Percentiles rank a stretch among this genome's conserved stretches.
These are phyloP conservation scores for Tiphia femorata DNA, from an alignment of 2,888 invertebrate species.

Conservation along the genomic window DNA sequence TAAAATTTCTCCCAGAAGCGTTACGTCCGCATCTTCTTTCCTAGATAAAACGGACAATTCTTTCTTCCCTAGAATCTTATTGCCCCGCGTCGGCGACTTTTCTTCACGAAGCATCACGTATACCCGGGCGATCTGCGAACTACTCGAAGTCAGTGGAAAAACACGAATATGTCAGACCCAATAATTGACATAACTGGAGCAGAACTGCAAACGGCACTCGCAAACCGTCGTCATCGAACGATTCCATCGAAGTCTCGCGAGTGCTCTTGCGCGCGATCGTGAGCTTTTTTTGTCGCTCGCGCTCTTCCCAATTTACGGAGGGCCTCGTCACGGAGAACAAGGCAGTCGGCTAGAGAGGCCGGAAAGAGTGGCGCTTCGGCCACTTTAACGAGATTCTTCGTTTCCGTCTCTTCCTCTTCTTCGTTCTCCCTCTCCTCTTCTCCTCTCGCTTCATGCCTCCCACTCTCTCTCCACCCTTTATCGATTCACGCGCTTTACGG, in stretches of 20 bases:
- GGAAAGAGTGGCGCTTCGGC: slow-evolving; percentile 1
- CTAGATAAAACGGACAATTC: too few species aligned
- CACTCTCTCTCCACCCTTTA: neutral
- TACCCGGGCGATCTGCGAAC: too few species aligned
- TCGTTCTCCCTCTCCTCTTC: slow-evolving; percentile 13
- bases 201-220: too few species aligned
- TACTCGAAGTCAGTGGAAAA: too few species aligned
- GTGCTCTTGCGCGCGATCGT: slow-evolving; percentile 18
- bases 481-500: neutral
- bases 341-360: neutral
- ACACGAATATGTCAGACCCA: too few species aligned
- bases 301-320: slow-evolving; percentile 36
- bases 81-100: too few species aligned
- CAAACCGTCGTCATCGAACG: too few species aligned
- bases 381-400: slow-evolving; percentile 39
- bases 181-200: too few species aligned
- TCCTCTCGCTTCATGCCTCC: slow-evolving; percentile 21
- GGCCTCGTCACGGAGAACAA: slow-evolving; percentile 23
- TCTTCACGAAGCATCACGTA: too few species aligned
- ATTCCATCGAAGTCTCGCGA: neutral
- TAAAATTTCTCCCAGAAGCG: too few species aligned
- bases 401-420: slow-evolving; percentile 27
- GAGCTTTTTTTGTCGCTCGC: slow-evolving; percentile 26
- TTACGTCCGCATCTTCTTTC: too few species aligned
- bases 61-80: too few species aligned